Percentiles rank a stretch among this genome's conserved stretches.
phyloP scores from a whole-genome alignment of 1,140 invertebrate species.

The Portunus trituberculatus region DNA sequence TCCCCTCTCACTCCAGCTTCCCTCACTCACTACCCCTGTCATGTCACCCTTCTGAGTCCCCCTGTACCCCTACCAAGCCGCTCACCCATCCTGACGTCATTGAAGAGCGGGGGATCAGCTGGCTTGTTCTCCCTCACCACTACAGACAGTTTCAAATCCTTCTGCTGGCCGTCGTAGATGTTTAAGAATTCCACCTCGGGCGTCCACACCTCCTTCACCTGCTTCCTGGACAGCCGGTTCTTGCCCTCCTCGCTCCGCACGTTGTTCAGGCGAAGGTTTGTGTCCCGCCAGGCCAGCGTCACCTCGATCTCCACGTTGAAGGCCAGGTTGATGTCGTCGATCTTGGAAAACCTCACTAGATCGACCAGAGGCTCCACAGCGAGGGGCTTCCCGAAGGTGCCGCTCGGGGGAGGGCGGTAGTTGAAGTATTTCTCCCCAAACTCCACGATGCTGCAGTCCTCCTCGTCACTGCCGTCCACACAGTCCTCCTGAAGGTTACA shows the following conservation, averaged over 20 bases:
- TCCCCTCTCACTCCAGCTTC: too few species aligned
- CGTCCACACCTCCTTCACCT: constrained; percentile 53
- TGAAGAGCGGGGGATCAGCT: constrained; percentile 44
- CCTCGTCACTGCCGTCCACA: constrained; percentile 59
- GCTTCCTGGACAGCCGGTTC: constrained; percentile 32
- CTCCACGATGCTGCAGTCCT: constrained; percentile 60
- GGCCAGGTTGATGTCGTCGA: constrained; percentile 66
- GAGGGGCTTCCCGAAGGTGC: constrained; percentile 38
- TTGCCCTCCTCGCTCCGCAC: constrained; percentile 48
- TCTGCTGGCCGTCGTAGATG: constrained; percentile 46
- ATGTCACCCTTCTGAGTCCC: too few species aligned
- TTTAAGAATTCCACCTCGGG: constrained; percentile 65
- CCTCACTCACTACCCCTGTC: background rate
- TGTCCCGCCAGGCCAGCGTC: constrained; percentile 33
- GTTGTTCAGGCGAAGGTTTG: constrained; percentile 43
- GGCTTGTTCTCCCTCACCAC: background rate
- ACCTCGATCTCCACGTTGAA: constrained; percentile 68
- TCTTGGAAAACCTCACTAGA: constrained; percentile 66
- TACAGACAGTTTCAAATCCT: constrained; percentile 35
- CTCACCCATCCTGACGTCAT: constrained; percentile 59
- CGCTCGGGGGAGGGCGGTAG: constrained; percentile 50
- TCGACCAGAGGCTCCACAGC: constrained; percentile 35
- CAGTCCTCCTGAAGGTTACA: constrained; percentile 68
- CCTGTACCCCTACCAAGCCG: too few species aligned
- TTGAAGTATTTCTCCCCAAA: constrained; percentile 66